Conservation (phyloP, 2,113 vertebrate species). For the Cebidichthys violaceus region DNA sequence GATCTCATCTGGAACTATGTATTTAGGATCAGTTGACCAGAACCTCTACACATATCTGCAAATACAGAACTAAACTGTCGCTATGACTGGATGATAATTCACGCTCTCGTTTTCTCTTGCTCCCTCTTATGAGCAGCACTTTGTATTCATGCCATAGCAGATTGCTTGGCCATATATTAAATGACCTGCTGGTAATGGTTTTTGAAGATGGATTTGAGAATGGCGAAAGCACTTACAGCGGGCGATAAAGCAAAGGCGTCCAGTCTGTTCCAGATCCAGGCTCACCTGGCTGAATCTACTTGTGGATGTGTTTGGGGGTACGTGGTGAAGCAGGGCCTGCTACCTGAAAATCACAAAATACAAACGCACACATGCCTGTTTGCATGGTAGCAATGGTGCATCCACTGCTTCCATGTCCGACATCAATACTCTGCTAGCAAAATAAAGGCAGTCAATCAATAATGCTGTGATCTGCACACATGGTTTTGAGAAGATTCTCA, state of each 20-base stretch:
- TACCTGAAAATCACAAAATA: constrained; percentile 45
- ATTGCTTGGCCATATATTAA: constrained; percentile 55
- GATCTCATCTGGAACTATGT: background rate
- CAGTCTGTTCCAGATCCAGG: constrained; percentile 43
- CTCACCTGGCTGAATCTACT: constrained; percentile 41
- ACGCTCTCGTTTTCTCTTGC: constrained; percentile 1
- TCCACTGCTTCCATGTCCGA: background rate
- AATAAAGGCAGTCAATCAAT: background rate
- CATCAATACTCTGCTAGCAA: background rate
- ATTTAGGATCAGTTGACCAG: background rate
- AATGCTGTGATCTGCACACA: background rate
- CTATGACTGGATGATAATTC: background rate
- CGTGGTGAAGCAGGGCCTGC: constrained; percentile 11
- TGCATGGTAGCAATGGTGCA: background rate
- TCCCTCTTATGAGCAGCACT: constrained; percentile 22
- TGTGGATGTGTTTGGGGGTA: background rate
- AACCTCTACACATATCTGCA: background rate
- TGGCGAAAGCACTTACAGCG: constrained; percentile 12
- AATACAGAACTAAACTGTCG: background rate
- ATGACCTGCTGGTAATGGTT: constrained; percentile 64
- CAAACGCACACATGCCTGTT: background rate
- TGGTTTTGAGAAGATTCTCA: background rate
- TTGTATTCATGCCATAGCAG: constrained; percentile 13
- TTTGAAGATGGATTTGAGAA: constrained; percentile 58
- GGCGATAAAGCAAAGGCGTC: constrained; percentile 36